These are phyloP conservation scores for Diachasma alloeum DNA, from an alignment of 1,140 invertebrate genomes.

Conservation along the genomic window DNA sequence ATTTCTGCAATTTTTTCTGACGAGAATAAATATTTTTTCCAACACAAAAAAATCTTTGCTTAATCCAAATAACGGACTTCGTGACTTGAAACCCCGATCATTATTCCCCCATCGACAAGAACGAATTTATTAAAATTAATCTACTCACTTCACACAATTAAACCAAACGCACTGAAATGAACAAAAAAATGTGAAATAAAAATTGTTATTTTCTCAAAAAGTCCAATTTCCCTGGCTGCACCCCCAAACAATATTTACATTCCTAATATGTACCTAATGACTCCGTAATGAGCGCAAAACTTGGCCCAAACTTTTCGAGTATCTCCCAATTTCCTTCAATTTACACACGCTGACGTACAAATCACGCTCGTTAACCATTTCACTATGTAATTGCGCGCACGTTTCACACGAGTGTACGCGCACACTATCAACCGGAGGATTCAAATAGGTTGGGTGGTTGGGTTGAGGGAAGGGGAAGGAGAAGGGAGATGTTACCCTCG, in stretches of 20 bases:
- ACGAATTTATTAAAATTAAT: too few species aligned
- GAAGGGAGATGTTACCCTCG: not conserved
- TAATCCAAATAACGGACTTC: too few species aligned
- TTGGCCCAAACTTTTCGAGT: not conserved
- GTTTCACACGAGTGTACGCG: conserved; percentile 1
- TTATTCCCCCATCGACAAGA: too few species aligned
- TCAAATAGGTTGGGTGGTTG: not conserved
- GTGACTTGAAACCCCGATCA: too few species aligned
- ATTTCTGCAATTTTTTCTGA: too few species aligned
- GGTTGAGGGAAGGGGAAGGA: not conserved
- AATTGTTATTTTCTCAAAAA: too few species aligned
- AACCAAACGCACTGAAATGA: too few species aligned
- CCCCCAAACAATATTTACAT: not conserved
- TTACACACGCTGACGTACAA: conserved; percentile 3
- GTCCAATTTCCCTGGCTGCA: too few species aligned
- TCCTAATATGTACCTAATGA: not conserved
- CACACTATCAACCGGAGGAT: not conserved
- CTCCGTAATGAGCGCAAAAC: not conserved
- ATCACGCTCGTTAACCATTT: conserved; percentile 9
- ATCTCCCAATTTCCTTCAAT: conserved; percentile 4
- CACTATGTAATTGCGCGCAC: not conserved
- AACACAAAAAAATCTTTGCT: too few species aligned
- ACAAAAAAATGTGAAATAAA: too few species aligned
- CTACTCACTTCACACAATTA: too few species aligned
- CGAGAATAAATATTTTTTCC: too few species aligned